These are phyloP conservation scores for Pecten maximus DNA, from an alignment of 2,888 invertebrate species.

Conservation along the genomic window DNA sequence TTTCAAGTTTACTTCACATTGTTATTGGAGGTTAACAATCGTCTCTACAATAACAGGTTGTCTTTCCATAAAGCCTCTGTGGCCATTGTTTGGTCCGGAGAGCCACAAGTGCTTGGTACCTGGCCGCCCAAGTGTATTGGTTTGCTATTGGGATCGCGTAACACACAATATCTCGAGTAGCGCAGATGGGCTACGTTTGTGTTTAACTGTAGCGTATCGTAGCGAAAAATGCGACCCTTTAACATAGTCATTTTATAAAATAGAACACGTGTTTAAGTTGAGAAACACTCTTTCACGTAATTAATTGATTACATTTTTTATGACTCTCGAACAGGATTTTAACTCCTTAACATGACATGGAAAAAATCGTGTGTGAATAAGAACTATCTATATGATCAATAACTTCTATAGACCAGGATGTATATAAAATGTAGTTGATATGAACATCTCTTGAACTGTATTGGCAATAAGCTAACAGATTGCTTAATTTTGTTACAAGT, in stretches of 20 bases:
- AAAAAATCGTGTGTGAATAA: no score
- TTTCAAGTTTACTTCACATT: constrained; percentile 57
- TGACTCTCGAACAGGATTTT: no score
- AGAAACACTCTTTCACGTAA: not conserved
- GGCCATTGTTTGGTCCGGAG: not conserved
- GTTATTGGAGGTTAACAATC: constrained; percentile 49
- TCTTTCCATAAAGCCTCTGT: not conserved
- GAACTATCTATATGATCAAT: no score
- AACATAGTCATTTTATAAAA: not conserved
- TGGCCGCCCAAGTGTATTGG: not conserved
- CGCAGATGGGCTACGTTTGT: not conserved
- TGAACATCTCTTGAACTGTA: no score
- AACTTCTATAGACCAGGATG: no score
- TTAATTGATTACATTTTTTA: no score
- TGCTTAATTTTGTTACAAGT: no score
- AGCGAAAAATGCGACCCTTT: not conserved
- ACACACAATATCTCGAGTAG: not conserved
- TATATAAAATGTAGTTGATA: no score
- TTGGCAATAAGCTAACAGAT: no score
- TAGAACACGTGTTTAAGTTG: not conserved
- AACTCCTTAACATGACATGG: no score
- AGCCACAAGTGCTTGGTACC: not conserved
- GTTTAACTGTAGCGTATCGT: not conserved
- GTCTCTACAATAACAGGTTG: constrained; percentile 45
- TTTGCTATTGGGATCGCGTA: not conserved